Evolutionary conservation across 2,888 invertebrate genomes (phyloP).

Genomic region (Sympetrum striolatum): DNA sequence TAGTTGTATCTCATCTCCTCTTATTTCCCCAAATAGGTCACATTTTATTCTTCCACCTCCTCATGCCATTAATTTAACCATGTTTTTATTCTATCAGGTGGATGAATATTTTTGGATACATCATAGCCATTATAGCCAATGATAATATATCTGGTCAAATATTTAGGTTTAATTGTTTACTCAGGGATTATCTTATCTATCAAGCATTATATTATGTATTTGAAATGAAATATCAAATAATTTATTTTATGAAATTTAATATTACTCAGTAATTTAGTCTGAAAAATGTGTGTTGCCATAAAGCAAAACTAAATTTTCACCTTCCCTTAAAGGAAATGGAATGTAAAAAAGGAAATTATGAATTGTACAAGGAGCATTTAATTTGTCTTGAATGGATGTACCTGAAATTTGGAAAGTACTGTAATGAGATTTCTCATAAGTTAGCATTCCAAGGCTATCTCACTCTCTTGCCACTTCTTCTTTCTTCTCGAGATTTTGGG

Average conservation of each 20-base stretch:
- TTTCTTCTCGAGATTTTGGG: background rate
- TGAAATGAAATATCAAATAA: too few species aligned
- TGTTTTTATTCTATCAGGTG: too few species aligned
- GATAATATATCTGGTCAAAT: too few species aligned
- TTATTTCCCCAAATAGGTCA: too few species aligned
- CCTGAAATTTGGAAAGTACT: background rate
- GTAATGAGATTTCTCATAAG: background rate
- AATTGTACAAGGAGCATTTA: background rate
- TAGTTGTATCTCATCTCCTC: background rate
- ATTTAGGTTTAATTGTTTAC: too few species aligned
- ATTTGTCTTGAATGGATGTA: slow-evolving; percentile 4
- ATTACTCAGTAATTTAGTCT: background rate
- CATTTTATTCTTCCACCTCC: too few species aligned
- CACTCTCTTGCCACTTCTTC: background rate
- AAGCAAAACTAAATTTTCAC: background rate
- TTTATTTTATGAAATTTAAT: background rate
- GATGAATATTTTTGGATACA: too few species aligned
- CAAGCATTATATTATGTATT: too few species aligned
- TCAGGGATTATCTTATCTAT: too few species aligned
- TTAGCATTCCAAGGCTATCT: slow-evolving; percentile 6
- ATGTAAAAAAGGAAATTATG: background rate
- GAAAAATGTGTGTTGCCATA: background rate
- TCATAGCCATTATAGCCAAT: too few species aligned
- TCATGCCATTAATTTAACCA: too few species aligned
- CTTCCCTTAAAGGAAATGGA: slow-evolving; percentile 7